phyloP scores from a whole-genome alignment of 2,888 invertebrate genomes.

The Heliconius ethilla region DNA sequence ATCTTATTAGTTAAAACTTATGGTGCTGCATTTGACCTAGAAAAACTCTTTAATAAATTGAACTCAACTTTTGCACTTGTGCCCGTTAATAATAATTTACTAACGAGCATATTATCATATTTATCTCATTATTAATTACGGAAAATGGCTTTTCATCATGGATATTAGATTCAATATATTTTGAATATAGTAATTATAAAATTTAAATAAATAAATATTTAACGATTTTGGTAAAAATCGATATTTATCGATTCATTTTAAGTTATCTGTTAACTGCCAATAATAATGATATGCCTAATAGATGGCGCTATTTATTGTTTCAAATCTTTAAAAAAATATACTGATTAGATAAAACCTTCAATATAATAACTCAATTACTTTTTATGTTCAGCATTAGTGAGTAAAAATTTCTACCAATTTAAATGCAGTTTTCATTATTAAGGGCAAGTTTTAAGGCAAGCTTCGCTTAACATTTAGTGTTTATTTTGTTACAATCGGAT shows the following conservation, averaged over 20 bases:
- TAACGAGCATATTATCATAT: too few species aligned
- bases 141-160: background rate
- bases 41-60: background rate
- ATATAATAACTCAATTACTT: too few species aligned
- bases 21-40: background rate
- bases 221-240: conserved; percentile 24
- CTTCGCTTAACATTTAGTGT: too few species aligned
- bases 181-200: background rate
- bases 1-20: background rate
- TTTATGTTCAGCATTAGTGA: too few species aligned
- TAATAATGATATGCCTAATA: background rate
- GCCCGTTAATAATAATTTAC: background rate
- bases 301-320: conserved; percentile 18
- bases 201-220: background rate
- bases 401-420: too few species aligned
- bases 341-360: background rate
- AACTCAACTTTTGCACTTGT: background rate
- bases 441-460: too few species aligned
- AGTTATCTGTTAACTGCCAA: conserved; percentile 18
- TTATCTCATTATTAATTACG: background rate
- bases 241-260: conserved; percentile 10
- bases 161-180: background rate
- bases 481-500: too few species aligned
- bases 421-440: too few species aligned
- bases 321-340: background rate